A percentile compares a stretch with the other conserved stretches of the same genome.
These are phyloP conservation scores for Melinopterus prodromus DNA, from an alignment of 2,888 invertebrate genomes.

Conservation along the genomic window DNA sequence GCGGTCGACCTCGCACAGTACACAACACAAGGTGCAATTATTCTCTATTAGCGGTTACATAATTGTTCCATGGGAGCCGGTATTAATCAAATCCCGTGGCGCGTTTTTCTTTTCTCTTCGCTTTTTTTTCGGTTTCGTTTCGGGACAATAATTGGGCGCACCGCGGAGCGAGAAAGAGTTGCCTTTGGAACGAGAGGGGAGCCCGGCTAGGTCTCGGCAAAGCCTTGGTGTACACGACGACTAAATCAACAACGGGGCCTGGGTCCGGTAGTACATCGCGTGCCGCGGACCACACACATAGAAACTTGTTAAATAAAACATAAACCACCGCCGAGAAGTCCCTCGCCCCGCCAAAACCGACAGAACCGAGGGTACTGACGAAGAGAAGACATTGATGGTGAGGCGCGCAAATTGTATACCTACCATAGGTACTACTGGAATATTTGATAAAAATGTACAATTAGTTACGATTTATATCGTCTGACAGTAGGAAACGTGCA, in stretches of 20 bases:
- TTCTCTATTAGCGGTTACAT: conserved; percentile 25
- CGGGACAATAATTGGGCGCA: conserved; percentile 22
- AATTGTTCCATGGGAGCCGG: conserved; percentile 22
- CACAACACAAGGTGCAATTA: conserved; percentile 14
- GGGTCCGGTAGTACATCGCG: conserved; percentile 58
- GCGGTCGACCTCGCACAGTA: background rate
- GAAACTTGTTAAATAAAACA: conserved; percentile 62
- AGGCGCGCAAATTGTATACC: no score
- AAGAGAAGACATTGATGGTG: no score
- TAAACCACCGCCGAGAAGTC: conserved; percentile 57
- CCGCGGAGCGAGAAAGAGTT: conserved; percentile 17
- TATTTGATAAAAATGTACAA: no score
- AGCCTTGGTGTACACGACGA: conserved; percentile 38
- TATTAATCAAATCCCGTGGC: conserved; percentile 20
- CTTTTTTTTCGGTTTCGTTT: background rate
- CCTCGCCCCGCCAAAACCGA: background rate
- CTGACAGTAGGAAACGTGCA: no score
- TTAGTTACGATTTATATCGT: no score
- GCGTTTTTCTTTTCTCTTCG: background rate
- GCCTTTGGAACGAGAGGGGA: background rate
- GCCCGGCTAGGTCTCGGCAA: conserved; percentile 8
- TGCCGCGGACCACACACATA: conserved; percentile 60
- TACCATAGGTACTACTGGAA: no score
- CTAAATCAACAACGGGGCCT: conserved; percentile 45
- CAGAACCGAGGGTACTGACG: background rate